Evolutionary conservation across 2,888 invertebrate species (phyloP).

Genomic region (Venusia cambrica): DNA sequence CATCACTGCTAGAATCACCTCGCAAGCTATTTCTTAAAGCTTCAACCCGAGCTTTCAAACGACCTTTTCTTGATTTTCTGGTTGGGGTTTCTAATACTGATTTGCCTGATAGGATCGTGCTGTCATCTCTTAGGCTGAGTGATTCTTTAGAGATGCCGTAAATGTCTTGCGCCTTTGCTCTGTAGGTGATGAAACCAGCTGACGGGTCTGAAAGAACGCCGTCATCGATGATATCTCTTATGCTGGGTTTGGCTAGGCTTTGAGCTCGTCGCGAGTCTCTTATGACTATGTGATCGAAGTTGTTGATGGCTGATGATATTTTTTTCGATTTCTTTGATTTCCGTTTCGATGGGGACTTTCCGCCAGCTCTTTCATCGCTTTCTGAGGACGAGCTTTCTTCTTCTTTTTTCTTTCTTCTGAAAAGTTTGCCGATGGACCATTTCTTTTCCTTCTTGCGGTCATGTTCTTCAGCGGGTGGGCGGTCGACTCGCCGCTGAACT

Average conservation of each 20-base stretch:
- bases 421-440: slow-evolving; percentile 91
- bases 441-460: slow-evolving; percentile 84
- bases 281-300: slow-evolving; percentile 85
- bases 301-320: slow-evolving; percentile 72
- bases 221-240: slow-evolving; percentile 65
- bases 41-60: slow-evolving; percentile 85
- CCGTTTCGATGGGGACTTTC: slow-evolving; percentile 63
- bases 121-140: slow-evolving; percentile 59
- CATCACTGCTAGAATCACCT: slow-evolving; percentile 86
- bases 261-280: slow-evolving; percentile 76
- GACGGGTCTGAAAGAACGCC: slow-evolving; percentile 82
- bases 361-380: slow-evolving; percentile 67
- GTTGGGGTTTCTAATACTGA: slow-evolving; percentile 74
- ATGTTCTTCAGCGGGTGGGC: slow-evolving; percentile 52
- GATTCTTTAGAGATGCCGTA: slow-evolving; percentile 64
- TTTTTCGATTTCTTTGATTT: slow-evolving; percentile 76
- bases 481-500: slow-evolving; percentile 58
- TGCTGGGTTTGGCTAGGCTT: slow-evolving; percentile 65
- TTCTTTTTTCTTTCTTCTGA: slow-evolving; percentile 87
- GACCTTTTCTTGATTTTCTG: slow-evolving; percentile 79
- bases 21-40: slow-evolving; percentile 83
- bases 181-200: slow-evolving; percentile 69
- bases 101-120: slow-evolving; percentile 60
- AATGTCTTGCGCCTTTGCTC: slow-evolving; percentile 58
- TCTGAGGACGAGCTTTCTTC: slow-evolving; percentile 82